Base-by-base conservation (phyloP, 2,888 invertebrate genomes). In the Trachelus iudaicus region DNA sequence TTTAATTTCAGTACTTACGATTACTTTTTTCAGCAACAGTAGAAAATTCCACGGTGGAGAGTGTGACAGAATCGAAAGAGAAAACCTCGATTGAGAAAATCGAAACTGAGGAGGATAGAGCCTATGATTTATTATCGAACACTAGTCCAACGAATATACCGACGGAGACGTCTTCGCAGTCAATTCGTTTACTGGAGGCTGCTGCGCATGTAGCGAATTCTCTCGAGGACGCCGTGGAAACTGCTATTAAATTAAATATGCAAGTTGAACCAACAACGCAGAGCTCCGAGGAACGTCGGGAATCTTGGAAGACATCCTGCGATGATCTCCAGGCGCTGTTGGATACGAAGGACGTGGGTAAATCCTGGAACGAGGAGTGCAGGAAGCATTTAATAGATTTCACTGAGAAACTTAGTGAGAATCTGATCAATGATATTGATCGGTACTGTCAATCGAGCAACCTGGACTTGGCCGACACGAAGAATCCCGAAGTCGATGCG, bases 391-490 rank as follows among this genome's bases (percentile, higher is more conserved):
- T 96, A 81, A 95, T 95, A 3, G 96, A 96, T 86, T 96, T 96
- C 86, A 96, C 96, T 1, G 96, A 97, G 87, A 95, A 95, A 88
- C 92, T 97, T n/a, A 96, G 96, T 87, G 96, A 96, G 87, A 96
- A 96, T 89, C 92, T 97, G 80, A 93, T 96, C 77, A 95, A 95
- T 82, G 96, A 97, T 91, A 95, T 96, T 81, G 96, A 96, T 87
- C 87, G 89, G 78, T 91, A 90, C 80, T 88, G 90, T 77, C 86
- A 87, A 68, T 91, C 88, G 87, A 80, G 90, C 84, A 80, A 91
- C 85, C 75, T 92, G 12, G 91, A 92, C 40, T 86, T 88, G 15
- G 79, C 73, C 76, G 78, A 83, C 23, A 79, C 81, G 69, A 31
- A 80, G 13, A 79, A 69, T 15, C 30, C 40, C 31, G 73, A 68